Evolutionary conservation across 2,797 vertebrate genomes (phyloP), one percentile per base, ranked within the genome.

Genomic region (Sciurus carolinensis): DNA sequence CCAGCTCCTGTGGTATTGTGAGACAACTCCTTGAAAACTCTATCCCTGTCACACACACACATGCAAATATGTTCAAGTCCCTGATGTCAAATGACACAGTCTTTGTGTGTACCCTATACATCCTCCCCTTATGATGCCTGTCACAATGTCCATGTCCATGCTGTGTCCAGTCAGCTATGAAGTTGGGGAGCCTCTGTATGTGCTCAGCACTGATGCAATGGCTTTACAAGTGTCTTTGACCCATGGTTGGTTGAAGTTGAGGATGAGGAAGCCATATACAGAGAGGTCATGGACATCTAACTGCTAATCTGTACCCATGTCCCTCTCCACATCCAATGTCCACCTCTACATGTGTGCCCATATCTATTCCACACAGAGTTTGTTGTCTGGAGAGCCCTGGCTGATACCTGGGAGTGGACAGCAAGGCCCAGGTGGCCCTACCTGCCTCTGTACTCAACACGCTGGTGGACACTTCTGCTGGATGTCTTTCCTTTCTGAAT

Each of bases 391-490:
- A 81, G 47, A 28, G 8, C 39, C 24, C 26, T 9, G 77, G 17
- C 5, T 0, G 22, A 8, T 0, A 0, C 13, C 4, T 6, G 2
- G 28, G 54, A 7, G 36, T 5, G 5, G 33, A 59, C 57, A 2
- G 11, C 3, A 2, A 28, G 26, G 6, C 7, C 7, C 15, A 28
- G 59, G 30, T 10, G 3, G 13, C 20, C 11, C 0, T 5, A 12
- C 47, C 54, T 17, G 4, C 10, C 0, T 44, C 9, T 10, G 42
- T 59, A 26, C 71, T 39, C 30, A 13, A 5, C 36, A 2, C 0
- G 0, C 30, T 15, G n/a, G 36, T 0, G 2, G 22, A 11, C n/a
- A 14, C 22, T 26, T 52, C 54, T 2, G 30, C 0, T 0, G 9
- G 28, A 2, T 2, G 14, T n/a, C 26, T 36, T 66, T 54, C 3